Evolutionary conservation across 2,888 invertebrate genomes (phyloP).

Genomic region (Phrixothrix hirtus): DNA sequence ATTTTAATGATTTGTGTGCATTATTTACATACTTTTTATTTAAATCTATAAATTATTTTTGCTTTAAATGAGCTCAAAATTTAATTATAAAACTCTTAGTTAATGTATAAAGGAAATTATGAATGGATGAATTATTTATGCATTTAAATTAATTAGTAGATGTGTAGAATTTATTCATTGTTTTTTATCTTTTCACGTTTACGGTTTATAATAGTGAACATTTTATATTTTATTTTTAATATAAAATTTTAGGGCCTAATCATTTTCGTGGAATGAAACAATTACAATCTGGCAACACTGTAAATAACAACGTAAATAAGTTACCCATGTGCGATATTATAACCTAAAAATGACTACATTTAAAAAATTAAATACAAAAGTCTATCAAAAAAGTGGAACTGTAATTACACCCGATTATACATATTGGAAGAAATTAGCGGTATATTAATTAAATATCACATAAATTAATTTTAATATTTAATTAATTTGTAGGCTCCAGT

Average conservation of each 20-base stretch:
- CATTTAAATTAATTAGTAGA: too few species aligned
- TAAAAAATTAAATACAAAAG: conserved; percentile 73
- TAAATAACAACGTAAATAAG: neutral
- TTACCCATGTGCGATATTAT: conserved; percentile 1
- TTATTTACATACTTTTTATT: too few species aligned
- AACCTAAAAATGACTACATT: conserved; percentile 59
- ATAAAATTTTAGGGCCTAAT: neutral
- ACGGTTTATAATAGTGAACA: neutral
- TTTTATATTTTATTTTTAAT: neutral
- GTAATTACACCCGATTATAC: conserved; percentile 75
- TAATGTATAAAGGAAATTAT: too few species aligned
- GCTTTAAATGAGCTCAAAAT: too few species aligned
- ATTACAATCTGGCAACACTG: too few species aligned
- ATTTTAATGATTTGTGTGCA: too few species aligned
- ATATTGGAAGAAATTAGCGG: conserved; percentile 89
- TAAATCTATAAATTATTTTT: too few species aligned
- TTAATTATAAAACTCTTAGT: too few species aligned
- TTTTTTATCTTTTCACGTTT: neutral
- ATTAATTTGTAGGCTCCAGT: conserved; percentile 70
- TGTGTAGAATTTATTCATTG: neutral
- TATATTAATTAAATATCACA: conserved; percentile 55
- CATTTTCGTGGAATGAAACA: too few species aligned
- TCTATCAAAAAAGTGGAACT: conserved; percentile 68
- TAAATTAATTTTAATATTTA: neutral
- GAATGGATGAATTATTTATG: too few species aligned